Percentiles rank a stretch among this genome's conserved stretches.
phyloP scores from a whole-genome alignment of 30 jellyfish, hydroid and myxozoan species.

The Mastigias papua region DNA sequence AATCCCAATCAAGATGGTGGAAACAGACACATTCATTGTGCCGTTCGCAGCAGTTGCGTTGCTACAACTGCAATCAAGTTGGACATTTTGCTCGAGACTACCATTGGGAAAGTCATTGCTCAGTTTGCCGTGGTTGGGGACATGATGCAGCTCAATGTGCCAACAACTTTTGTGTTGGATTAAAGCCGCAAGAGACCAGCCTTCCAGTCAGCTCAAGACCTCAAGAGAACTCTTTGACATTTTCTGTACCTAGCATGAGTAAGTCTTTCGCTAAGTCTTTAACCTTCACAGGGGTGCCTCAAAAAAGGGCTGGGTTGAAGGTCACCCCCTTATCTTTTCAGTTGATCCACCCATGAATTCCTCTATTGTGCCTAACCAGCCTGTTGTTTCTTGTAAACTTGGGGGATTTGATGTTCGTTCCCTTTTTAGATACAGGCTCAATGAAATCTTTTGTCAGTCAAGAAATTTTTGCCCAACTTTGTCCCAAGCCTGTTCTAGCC shows the following conservation, averaged over 20 bases:
- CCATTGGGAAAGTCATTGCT: conserved; percentile 34
- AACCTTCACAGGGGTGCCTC: conserved; percentile 69
- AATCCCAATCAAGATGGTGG: not conserved
- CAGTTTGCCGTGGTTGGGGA: conserved; percentile 52
- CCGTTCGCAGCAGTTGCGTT: conserved; percentile 16
- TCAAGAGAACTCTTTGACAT: not conserved
- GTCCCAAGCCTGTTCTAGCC: conserved; percentile 13
- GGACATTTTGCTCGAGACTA: conserved; percentile 30
- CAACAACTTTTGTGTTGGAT: conserved; percentile 7
- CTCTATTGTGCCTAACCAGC: conserved; percentile 16
- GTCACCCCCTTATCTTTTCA: conserved; percentile 55
- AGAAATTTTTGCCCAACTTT: conserved; percentile 13
- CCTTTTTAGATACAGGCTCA: conserved; percentile 63
- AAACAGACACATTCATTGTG: not conserved
- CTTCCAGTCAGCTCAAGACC: conserved; percentile 6
- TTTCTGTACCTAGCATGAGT: conserved; percentile 9
- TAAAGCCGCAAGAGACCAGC: conserved; percentile 1
- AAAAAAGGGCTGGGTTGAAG: conserved; percentile 62
- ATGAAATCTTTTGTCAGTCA: conserved; percentile 50
- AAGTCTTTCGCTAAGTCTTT: conserved; percentile 19
- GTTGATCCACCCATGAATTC: conserved; percentile 10
- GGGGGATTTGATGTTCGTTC: conserved; percentile 45
- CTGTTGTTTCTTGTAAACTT: conserved; percentile 25
- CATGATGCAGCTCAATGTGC: conserved; percentile 23
- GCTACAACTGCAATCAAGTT: conserved; percentile 43